Conservation (phyloP, 2,113 vertebrate genomes). For the Neomonachus schauinslandi region DNA sequence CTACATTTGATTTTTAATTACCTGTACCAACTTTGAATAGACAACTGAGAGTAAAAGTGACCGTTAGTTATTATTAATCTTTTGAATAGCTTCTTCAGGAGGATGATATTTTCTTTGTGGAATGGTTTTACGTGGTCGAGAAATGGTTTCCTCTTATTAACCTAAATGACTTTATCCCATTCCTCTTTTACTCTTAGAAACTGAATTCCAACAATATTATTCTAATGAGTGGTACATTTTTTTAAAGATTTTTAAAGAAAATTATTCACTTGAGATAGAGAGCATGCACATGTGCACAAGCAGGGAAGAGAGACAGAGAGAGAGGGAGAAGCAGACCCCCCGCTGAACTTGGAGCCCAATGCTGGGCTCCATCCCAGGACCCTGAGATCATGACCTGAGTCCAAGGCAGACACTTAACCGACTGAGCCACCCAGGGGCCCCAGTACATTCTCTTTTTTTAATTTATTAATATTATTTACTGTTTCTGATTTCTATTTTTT, state of each 20-base stretch:
- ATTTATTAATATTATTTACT: background rate
- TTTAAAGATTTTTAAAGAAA: background rate
- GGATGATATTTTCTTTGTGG: constrained; percentile 66
- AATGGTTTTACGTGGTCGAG: constrained; percentile 54
- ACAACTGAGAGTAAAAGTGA: constrained; percentile 24
- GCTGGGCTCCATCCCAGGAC: background rate
- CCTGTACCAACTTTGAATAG: constrained; percentile 60
- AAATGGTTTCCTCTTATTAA: constrained; percentile 52
- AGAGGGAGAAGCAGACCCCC: background rate
- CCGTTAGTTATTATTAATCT: constrained; percentile 55
- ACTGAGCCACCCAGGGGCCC: background rate
- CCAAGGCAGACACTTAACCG: background rate
- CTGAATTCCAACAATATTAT: background rate
- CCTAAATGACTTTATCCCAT: constrained; percentile 62
- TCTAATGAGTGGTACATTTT: background rate
- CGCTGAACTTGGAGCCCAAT: background rate
- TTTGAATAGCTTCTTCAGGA: constrained; percentile 51
- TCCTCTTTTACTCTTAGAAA: constrained; percentile 47
- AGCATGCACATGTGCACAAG: background rate
- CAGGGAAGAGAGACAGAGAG: background rate
- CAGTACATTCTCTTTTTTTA: no score
- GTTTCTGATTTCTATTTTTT: background rate
- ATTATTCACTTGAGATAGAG: background rate
- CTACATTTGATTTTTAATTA: constrained; percentile 39
- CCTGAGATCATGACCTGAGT: background rate